phyloP scores from a whole-genome alignment of 2,113 vertebrate species.

The Todiramphus saurophagus region DNA sequence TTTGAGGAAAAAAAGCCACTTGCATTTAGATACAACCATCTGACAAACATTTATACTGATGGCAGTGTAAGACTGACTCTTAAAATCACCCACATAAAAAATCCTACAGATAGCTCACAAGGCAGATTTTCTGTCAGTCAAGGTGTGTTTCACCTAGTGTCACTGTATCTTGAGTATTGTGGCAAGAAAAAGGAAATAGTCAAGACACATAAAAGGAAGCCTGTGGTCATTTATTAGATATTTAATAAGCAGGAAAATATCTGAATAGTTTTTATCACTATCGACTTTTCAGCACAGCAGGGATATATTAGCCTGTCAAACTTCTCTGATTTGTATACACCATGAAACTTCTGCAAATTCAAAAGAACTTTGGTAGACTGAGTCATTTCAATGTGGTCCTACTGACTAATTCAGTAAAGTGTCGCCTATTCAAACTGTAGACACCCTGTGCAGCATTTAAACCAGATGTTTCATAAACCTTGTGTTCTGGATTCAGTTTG shows the following conservation, averaged over 20 bases:
- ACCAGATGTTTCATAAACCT: neutral
- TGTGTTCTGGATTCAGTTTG: too few species aligned
- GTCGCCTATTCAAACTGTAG: neutral
- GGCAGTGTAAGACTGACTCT: neutral
- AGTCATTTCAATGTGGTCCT: neutral
- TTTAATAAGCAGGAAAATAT: neutral
- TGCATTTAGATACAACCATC: neutral
- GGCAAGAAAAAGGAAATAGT: neutral
- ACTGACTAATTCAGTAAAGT: neutral
- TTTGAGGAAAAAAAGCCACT: neutral
- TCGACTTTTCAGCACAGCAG: neutral
- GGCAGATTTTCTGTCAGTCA: neutral
- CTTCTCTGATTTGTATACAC: neutral
- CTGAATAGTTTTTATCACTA: neutral
- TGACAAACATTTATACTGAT: neutral
- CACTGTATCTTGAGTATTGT: accelerated
- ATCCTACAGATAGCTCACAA: neutral
- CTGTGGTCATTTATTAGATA: neutral
- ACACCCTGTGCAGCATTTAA: neutral
- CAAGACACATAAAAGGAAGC: neutral
- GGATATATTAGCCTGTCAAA: neutral
- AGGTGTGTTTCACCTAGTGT: neutral
- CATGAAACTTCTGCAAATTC: neutral
- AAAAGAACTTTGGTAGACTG: neutral
- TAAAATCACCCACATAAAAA: neutral